Evolutionary conservation across 2,888 invertebrate species (phyloP).

Genomic region (Spicauda simplicius): DNA sequence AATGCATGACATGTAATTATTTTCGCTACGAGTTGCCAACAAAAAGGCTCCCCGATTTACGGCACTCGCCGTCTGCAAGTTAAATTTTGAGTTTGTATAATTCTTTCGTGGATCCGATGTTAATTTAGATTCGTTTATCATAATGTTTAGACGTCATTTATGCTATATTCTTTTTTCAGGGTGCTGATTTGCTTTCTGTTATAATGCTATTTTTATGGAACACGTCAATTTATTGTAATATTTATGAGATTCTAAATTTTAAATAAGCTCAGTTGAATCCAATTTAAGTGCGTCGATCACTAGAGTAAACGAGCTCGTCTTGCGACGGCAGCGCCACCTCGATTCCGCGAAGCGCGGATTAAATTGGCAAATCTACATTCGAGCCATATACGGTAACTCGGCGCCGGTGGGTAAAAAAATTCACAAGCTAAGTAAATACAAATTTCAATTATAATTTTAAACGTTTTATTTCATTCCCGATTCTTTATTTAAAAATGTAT

Average conservation of each 20-base stretch:
- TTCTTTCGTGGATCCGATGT: slow-evolving; percentile 41
- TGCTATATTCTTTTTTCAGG: slow-evolving; percentile 5
- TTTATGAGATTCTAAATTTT: slow-evolving; percentile 41
- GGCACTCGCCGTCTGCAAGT: slow-evolving; percentile 55
- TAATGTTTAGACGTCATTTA: slow-evolving; percentile 38
- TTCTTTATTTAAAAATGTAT: slow-evolving; percentile 69
- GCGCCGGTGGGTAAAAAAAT: slow-evolving; percentile 71
- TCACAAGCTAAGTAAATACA: slow-evolving; percentile 74
- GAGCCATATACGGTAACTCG: slow-evolving; percentile 66
- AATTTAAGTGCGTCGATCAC: slow-evolving; percentile 59
- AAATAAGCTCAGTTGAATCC: slow-evolving; percentile 48
- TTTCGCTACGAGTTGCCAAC: slow-evolving; percentile 64
- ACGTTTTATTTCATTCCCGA: slow-evolving; percentile 75
- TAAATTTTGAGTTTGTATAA: slow-evolving; percentile 47
- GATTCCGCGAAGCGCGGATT: slow-evolving; percentile 69
- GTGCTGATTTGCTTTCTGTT: slow-evolving; percentile 3
- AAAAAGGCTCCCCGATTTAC: slow-evolving; percentile 64
- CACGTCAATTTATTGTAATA: slow-evolving; percentile 6
- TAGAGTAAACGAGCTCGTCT: slow-evolving; percentile 45
- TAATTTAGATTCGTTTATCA: slow-evolving; percentile 43
- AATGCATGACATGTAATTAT: slow-evolving; percentile 80
- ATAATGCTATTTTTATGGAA: slow-evolving; percentile 7
- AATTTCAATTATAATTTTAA: slow-evolving; percentile 81
- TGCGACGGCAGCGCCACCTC: slow-evolving; percentile 56
- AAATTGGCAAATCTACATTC: slow-evolving; percentile 78